phyloP scores from a whole-genome alignment of 2,797 vertebrate genomes.

The Podarcis siculus region DNA sequence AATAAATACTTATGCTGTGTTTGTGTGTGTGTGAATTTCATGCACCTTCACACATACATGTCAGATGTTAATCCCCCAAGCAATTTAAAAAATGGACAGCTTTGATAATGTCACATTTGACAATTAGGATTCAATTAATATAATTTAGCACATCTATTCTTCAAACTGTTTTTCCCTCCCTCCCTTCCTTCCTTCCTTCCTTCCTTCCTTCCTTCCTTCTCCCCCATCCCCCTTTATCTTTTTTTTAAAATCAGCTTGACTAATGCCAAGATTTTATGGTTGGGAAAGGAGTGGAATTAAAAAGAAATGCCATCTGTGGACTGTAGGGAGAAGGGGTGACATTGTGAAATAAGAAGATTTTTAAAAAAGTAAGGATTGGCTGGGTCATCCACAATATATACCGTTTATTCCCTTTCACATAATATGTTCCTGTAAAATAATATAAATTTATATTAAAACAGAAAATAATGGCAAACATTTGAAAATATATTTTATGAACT shows the following conservation, averaged over 20 bases:
- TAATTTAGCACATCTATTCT: background rate
- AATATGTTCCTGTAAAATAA: background rate
- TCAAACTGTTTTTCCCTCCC: background rate
- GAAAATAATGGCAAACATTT: background rate
- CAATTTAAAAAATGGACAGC: background rate
- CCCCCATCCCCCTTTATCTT: no score
- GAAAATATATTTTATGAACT: no score
- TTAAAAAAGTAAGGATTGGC: background rate
- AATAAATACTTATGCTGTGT: slow-evolving; percentile 25
- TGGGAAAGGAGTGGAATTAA: background rate
- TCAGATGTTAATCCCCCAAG: background rate
- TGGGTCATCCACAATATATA: background rate
- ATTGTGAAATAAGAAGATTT: background rate
- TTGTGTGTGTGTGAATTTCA: background rate
- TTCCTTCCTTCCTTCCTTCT: background rate
- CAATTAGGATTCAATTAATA: background rate
- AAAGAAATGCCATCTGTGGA: background rate
- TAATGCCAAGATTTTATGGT: background rate
- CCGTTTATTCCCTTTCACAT: background rate
- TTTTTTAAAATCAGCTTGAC: background rate
- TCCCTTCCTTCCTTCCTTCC: background rate
- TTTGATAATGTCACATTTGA: background rate
- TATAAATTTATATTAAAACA: background rate
- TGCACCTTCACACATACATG: background rate
- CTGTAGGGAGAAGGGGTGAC: background rate